phyloP scores from a whole-genome alignment of 2,888 invertebrate species.

The Rhopalosiphum nymphaeae region DNA sequence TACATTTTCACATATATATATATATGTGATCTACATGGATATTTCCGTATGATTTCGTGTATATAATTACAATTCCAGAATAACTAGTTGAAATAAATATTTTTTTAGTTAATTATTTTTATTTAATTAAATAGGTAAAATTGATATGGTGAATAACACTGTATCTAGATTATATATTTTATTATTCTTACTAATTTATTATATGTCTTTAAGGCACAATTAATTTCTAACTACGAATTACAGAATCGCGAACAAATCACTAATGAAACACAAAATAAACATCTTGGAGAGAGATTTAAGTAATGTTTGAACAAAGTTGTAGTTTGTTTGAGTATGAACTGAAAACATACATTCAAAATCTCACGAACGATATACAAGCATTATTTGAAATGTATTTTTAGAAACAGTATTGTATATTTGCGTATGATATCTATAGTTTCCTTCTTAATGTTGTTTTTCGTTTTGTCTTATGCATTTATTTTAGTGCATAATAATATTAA shows the following conservation, averaged over 20 bases:
- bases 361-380: background rate
- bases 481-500: background rate
- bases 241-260: slow-evolving; percentile 45
- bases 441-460: background rate
- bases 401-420: background rate
- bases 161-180: background rate
- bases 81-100: background rate
- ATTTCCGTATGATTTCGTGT: background rate
- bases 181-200: background rate
- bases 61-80: background rate
- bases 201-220: background rate
- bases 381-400: slow-evolving; percentile 48
- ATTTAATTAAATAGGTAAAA: background rate
- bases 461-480: background rate
- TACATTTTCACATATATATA: too few relatives aligned
- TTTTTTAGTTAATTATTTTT: background rate
- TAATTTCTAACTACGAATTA: slow-evolving; percentile 35
- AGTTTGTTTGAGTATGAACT: slow-evolving; percentile 22
- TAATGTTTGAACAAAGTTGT: slow-evolving; percentile 48
- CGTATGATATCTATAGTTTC: slow-evolving; percentile 9
- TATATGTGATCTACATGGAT: background rate
- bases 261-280: slow-evolving; percentile 44
- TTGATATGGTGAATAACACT: background rate
- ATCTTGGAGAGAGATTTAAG: slow-evolving; percentile 36
- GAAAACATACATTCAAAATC: slow-evolving; percentile 43